Percentiles rank a stretch among this genome's conserved stretches.
These are phyloP conservation scores for Daktulosphaira vitifoliae DNA, from an alignment of 1,140 invertebrate species.

Conservation along the genomic window DNA sequence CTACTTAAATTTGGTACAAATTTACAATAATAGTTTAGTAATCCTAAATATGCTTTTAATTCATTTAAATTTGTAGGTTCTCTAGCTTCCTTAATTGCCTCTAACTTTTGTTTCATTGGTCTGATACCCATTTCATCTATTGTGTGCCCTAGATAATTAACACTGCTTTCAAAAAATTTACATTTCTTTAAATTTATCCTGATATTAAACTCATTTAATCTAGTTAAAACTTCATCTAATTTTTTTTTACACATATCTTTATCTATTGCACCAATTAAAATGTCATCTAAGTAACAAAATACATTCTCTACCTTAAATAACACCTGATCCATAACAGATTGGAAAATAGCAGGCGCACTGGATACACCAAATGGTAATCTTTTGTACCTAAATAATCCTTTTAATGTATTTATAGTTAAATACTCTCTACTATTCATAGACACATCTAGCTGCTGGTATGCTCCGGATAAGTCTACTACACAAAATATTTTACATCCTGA, in stretches of 20 bases:
- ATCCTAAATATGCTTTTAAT: slow-evolving; percentile 44
- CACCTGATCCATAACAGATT: slow-evolving; percentile 15
- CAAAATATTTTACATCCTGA: slow-evolving; percentile 37
- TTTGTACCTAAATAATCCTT: slow-evolving; percentile 42
- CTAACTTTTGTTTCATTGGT: slow-evolving; percentile 40
- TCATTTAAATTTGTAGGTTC: slow-evolving; percentile 41
- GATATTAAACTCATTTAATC: background rate
- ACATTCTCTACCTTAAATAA: slow-evolving; percentile 7
- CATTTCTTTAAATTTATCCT: background rate
- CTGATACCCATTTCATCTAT: background rate
- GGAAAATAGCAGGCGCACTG: slow-evolving; percentile 40
- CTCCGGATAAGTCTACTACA: slow-evolving; percentile 38
- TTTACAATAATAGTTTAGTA: slow-evolving; percentile 45
- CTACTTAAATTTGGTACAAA: slow-evolving; percentile 44
- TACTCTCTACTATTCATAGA: background rate
- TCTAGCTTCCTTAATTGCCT: slow-evolving; percentile 40
- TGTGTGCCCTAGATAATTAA: background rate
- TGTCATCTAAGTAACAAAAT: slow-evolving; percentile 31
- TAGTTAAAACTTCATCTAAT: background rate
- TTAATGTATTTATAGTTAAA: slow-evolving; percentile 38
- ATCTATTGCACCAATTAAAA: slow-evolving; percentile 18
- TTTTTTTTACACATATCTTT: background rate
- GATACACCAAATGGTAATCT: slow-evolving; percentile 46
- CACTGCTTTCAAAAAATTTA: background rate
- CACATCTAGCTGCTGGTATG: slow-evolving; percentile 39